These are phyloP conservation scores for Lithophane leautieri DNA, from an alignment of 2,888 invertebrate species.

Conservation along the genomic window DNA sequence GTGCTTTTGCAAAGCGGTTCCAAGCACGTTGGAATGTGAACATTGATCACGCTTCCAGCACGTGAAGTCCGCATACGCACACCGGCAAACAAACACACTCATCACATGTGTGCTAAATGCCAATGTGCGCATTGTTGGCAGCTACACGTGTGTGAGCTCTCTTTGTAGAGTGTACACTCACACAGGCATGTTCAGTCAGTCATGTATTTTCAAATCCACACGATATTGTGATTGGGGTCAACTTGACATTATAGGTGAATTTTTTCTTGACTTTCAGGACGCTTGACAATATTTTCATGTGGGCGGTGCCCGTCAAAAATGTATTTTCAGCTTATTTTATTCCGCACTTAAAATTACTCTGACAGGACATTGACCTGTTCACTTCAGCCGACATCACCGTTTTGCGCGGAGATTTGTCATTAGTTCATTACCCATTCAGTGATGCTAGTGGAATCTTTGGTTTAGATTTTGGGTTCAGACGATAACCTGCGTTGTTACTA, in stretches of 20 bases:
- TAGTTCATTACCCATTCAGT: constrained; percentile 24
- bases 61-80: constrained; percentile 78
- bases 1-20: constrained; percentile 66
- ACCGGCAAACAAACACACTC: constrained; percentile 62
- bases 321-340: constrained; percentile 38
- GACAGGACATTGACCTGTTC: constrained; percentile 61
- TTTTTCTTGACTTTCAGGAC: constrained; percentile 41
- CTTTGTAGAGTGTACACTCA: constrained; percentile 67
- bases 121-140: constrained; percentile 75
- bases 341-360: constrained; percentile 32
- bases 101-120: constrained; percentile 77
- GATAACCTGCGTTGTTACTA: constrained; percentile 55
- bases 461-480: constrained; percentile 39
- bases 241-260: constrained; percentile 47
- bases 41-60: constrained; percentile 83
- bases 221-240: constrained; percentile 62
- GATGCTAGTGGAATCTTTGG: constrained; percentile 24
- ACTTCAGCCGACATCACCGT: constrained; percentile 47
- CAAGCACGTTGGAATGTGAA: constrained; percentile 84
- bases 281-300: constrained; percentile 18
- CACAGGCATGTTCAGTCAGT: constrained; percentile 37
- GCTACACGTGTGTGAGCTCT: constrained; percentile 66
- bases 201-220: constrained; percentile 69
- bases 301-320: constrained; percentile 23
- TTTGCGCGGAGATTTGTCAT: constrained; percentile 32